Base-by-base conservation (phyloP, 2,888 invertebrate genomes). In the Diachrysia chrysitis region DNA sequence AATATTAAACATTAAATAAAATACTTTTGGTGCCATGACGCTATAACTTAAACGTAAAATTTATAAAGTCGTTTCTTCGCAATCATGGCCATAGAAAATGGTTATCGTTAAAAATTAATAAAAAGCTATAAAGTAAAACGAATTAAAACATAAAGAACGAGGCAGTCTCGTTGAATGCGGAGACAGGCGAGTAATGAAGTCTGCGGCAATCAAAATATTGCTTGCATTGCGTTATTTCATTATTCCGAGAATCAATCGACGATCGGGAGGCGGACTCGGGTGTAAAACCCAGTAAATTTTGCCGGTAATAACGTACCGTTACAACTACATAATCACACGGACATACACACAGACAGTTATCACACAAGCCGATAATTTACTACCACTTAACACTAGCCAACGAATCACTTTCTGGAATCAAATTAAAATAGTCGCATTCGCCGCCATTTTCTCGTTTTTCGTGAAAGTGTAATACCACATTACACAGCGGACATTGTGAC, bases 231-330 rank as follows among this genome's bases (percentile, higher is more conserved):
- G 84, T 86, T 86, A 86, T 89, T 90, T 87, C 83, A 85, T 90
- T 87, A 87, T 93, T 92, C 92, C 79, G 57, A 84, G 92, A 92
- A 93, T 90, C 91, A 92, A 91, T 91, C 86, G 84, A 66, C 68
- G 69, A 81, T 80, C 80, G 69, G 53, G 87, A 85, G 87, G 85
- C 86, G 89, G 82, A 83, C 84, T 85, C 74, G 81, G 85, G 83
- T 85, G 87, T 85, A 85, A 87, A 83, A 83, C 84, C 87, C 83
- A 70, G 83, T 84, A 84, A 85, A 86, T 85, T 87, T 83, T 79
- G 74, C 77, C 76, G 51, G 74, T 81, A 85, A 88, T 89, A 87
- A 89, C 78, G 81, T 89, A 88, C 90, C 90, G 91, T 90, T 91
- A 78, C 77, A 89, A 90, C 86, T 79, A 87, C 87, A 83, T 86